A percentile compares a stretch with the other conserved stretches of the same genome.
phyloP scores from a whole-genome alignment of 2,113 vertebrate genomes.

The Corydoras sp. region DNA sequence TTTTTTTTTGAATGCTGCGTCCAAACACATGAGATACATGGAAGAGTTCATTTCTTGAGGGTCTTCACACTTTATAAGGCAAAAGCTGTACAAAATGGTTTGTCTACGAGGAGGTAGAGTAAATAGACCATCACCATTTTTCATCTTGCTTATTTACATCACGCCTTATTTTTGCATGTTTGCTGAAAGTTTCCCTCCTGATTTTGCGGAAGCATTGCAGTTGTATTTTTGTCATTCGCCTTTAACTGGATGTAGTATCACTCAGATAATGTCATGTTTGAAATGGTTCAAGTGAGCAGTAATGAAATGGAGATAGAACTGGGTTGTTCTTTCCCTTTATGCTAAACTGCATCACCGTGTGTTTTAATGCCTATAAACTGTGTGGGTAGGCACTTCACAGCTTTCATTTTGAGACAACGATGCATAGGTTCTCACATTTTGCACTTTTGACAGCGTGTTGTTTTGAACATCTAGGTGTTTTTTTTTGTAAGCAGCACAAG shows the following conservation, averaged over 20 bases:
- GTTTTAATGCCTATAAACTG: slow-evolving; percentile 5
- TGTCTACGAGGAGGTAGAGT: slow-evolving; percentile 60
- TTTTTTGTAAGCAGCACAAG: background rate
- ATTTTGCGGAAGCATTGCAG: no score
- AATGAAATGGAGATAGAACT: no score
- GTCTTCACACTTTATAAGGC: slow-evolving; percentile 25
- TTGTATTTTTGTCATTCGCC: no score
- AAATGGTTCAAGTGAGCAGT: no score
- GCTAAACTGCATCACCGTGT: background rate
- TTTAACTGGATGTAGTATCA: background rate
- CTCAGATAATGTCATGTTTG: background rate
- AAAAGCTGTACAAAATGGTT: slow-evolving; percentile 42
- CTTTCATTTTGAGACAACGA: background rate
- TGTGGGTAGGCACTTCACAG: background rate
- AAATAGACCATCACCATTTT: slow-evolving; percentile 47
- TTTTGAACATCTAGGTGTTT: background rate
- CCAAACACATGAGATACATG: slow-evolving; percentile 54
- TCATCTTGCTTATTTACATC: slow-evolving; percentile 27
- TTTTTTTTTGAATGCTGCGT: background rate
- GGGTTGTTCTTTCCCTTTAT: background rate
- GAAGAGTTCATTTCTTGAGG: slow-evolving; percentile 30
- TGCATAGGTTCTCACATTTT: background rate
- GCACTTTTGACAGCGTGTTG: background rate
- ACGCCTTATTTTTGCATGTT: slow-evolving; percentile 41
- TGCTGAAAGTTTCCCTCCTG: no score